phyloP scores from a whole-genome alignment of 2,797 vertebrate species.

The Eulemur coronatus region DNA sequence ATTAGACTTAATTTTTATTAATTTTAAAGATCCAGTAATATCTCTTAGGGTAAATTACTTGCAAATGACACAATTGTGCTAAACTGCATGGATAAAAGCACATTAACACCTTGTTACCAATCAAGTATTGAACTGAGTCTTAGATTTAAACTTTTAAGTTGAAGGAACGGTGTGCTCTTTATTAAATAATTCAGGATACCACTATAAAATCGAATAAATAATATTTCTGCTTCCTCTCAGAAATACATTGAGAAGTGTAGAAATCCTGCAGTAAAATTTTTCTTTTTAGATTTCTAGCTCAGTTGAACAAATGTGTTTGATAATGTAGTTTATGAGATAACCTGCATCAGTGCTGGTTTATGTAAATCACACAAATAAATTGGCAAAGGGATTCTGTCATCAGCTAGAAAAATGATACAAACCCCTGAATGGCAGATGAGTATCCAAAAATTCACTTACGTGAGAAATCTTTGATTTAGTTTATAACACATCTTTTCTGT shows the following conservation, averaged over 20 bases:
- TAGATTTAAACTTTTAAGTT: conserved; percentile 23
- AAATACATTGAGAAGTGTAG: background rate
- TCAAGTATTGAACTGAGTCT: background rate
- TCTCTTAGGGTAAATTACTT: background rate
- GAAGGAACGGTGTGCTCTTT: background rate
- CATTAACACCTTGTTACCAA: background rate
- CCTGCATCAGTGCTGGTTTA: background rate
- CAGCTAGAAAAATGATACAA: background rate
- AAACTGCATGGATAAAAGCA: background rate
- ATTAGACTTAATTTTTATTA: conserved; percentile 1
- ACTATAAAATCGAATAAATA: background rate
- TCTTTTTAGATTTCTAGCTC: background rate
- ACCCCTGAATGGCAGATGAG: background rate
- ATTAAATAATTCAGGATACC: background rate
- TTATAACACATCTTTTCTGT: background rate
- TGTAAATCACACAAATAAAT: background rate
- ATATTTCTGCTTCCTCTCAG: background rate
- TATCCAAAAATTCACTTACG: background rate
- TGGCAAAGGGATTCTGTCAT: background rate
- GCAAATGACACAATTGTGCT: background rate
- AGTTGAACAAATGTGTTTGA: background rate
- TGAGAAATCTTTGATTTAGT: background rate
- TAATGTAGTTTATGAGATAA: background rate
- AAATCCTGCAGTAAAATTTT: background rate
- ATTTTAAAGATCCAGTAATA: conserved; percentile 18